phyloP scores from a whole-genome alignment of 2,797 vertebrate genomes.

The Darevskia nairensis region DNA sequence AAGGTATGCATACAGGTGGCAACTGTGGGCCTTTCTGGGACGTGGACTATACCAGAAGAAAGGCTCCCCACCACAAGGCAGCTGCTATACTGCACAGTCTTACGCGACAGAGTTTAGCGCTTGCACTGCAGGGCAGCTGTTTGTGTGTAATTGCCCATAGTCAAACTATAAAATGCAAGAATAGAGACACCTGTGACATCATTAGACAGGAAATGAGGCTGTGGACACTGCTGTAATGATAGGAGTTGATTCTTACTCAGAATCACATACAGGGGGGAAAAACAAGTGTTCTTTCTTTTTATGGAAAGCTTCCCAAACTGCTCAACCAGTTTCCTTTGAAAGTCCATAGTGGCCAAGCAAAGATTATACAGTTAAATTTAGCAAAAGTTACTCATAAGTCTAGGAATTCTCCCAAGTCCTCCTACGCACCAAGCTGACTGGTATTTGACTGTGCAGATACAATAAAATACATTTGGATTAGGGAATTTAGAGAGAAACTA shows the following conservation, averaged over 20 bases:
- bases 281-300: neutral
- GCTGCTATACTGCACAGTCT: neutral
- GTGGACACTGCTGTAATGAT: slow-evolving; percentile 6
- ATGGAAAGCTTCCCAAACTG: neutral
- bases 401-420: neutral
- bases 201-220: slow-evolving; percentile 17
- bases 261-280: neutral
- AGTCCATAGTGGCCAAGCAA: neutral
- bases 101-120: neutral
- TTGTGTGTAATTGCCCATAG: slow-evolving; percentile 19
- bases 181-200: slow-evolving; percentile 19
- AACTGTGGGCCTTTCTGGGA: neutral
- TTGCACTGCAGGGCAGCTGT: slow-evolving; percentile 13
- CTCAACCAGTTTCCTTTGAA: neutral
- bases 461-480: too few relatives aligned
- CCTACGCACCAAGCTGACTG: neutral
- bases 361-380: neutral
- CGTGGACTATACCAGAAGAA: neutral
- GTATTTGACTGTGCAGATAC: neutral
- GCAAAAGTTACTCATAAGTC: neutral
- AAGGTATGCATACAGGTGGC: neutral
- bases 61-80: neutral
- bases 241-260: slow-evolving; percentile 9
- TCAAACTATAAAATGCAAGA: slow-evolving; percentile 29
- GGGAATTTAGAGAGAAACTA: neutral